A percentile compares a stretch with the other conserved stretches of the same genome.
Conservation (phyloP, 1,140 invertebrate genomes). For the Drosophila nasuta region DNA sequence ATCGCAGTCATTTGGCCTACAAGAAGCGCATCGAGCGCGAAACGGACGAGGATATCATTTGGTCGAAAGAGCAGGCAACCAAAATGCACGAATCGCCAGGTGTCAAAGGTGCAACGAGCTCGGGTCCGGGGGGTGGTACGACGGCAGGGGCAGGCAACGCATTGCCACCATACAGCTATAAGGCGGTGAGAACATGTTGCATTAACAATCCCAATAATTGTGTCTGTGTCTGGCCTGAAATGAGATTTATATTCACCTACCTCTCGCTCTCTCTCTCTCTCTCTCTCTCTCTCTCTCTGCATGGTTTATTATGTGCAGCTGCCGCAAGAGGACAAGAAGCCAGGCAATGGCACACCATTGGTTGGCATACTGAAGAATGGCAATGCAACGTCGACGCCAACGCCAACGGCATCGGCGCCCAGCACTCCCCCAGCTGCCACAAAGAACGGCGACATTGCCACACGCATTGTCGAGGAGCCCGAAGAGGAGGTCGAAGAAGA, state of each 20-base stretch:
- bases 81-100: constrained; percentile 87
- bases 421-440: constrained; percentile 51
- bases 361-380: constrained; percentile 84
- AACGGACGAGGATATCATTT: constrained; percentile 89
- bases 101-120: constrained; percentile 58
- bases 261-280: no score
- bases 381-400: constrained; percentile 57
- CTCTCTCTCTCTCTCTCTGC: not conserved
- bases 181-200: constrained; percentile 72
- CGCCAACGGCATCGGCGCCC: constrained; percentile 41
- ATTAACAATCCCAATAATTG: constrained; percentile 44
- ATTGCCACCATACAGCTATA: constrained; percentile 75
- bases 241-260: not conserved
- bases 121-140: constrained; percentile 15
- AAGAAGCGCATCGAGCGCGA: constrained; percentile 89
- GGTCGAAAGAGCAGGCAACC: constrained; percentile 88
- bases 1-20: constrained; percentile 88
- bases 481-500: constrained; percentile 59
- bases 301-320: constrained; percentile 58
- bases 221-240: constrained; percentile 26
- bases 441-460: constrained; percentile 75
- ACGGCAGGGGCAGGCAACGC: constrained; percentile 10
- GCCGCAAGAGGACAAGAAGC: constrained; percentile 81
- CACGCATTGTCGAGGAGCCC: constrained; percentile 72
- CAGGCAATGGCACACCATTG: constrained; percentile 76